These are phyloP conservation scores for Acanthopleura granulata DNA, from an alignment of 2,888 invertebrate species.

Conservation along the genomic window DNA sequence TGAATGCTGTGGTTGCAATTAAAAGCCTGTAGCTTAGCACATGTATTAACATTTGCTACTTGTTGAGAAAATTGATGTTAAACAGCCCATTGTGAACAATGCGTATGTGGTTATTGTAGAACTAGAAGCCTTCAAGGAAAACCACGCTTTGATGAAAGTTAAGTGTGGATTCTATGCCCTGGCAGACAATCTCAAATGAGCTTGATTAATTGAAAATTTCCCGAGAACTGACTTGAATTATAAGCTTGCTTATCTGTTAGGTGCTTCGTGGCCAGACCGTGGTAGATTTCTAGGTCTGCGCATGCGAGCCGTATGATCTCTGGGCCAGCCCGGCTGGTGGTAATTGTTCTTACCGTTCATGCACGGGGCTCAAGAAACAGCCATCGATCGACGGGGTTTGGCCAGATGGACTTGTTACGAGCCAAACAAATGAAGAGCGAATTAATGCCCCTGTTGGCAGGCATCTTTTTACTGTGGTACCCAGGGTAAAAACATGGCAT, in stretches of 20 bases:
- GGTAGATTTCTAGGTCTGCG: background rate
- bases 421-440: conserved; percentile 9
- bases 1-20: too few species aligned
- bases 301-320: background rate
- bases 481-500: background rate
- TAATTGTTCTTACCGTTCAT: conserved; percentile 1
- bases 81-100: too few species aligned
- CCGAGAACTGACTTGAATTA: conserved; percentile 2
- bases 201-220: background rate
- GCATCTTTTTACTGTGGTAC: background rate
- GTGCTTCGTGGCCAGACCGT: background rate
- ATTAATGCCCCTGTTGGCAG: conserved; percentile 9
- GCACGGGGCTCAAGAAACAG: background rate
- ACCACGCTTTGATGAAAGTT: too few species aligned
- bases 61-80: too few species aligned
- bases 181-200: too few species aligned
- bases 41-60: too few species aligned
- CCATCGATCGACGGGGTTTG: background rate
- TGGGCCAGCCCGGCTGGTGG: background rate
- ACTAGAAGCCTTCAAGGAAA: too few species aligned
- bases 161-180: too few species aligned
- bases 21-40: too few species aligned
- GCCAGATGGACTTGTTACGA: conserved; percentile 13
- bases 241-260: background rate
- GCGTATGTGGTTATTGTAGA: too few species aligned